Conservation (phyloP, 2,113 vertebrate genomes). For the Penelope pileata region DNA sequence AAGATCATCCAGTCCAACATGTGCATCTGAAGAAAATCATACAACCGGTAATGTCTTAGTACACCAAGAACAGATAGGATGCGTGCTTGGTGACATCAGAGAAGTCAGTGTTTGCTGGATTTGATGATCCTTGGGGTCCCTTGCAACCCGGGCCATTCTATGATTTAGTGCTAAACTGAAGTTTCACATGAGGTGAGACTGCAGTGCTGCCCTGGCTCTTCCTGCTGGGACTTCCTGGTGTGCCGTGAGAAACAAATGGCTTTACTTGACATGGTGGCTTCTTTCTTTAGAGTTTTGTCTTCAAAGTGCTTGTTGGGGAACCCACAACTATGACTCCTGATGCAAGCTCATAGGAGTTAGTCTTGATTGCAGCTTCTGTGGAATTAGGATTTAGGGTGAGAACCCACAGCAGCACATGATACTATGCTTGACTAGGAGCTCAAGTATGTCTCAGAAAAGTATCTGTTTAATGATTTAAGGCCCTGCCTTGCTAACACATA, state of each 20-base stretch:
- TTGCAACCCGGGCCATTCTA: too few species aligned
- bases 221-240: neutral
- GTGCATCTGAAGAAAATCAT: neutral
- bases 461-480: neutral
- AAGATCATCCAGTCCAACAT: too few species aligned
- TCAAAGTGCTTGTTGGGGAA: neutral
- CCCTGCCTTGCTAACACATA: neutral
- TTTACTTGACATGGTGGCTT: neutral
- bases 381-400: neutral
- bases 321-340: neutral
- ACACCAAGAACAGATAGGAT: neutral
- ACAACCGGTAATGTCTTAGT: neutral
- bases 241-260: neutral
- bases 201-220: neutral
- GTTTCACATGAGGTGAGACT: neutral
- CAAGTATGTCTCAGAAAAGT: neutral
- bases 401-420: neutral
- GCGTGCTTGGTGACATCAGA: neutral
- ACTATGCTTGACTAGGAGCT: neutral
- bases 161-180: neutral
- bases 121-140: too few species aligned
- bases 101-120: neutral
- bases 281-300: neutral
- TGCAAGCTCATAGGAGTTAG: neutral
- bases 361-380: neutral